Conservation (phyloP, 2,113 vertebrate species). For the Dermatemys mawii region DNA sequence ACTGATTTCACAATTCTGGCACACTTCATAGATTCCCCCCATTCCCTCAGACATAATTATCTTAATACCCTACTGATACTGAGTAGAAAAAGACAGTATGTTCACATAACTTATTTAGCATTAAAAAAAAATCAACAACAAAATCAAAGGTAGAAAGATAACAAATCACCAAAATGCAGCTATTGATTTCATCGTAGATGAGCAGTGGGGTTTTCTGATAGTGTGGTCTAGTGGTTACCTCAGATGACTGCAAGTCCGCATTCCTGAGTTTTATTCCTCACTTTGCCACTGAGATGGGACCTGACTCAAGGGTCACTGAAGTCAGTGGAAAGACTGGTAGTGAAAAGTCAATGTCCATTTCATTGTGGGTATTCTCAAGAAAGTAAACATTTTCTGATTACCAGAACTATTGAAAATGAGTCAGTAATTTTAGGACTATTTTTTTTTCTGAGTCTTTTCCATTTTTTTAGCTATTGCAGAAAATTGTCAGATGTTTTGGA, state of each 20-base stretch:
- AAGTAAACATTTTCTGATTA: too few species aligned
- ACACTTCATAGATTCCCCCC: neutral
- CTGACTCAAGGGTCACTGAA: neutral
- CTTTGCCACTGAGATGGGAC: neutral
- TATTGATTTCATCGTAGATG: neutral
- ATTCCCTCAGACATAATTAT: neutral
- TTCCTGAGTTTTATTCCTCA: neutral
- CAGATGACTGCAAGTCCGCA: accelerated
- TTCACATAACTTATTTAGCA: neutral
- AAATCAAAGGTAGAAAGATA: neutral
- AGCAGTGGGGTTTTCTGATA: neutral
- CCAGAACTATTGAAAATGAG: too few species aligned
- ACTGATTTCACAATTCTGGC: neutral
- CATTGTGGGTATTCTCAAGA: too few species aligned
- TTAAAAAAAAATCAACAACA: neutral
- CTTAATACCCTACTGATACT: neutral
- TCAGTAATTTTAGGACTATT: too few species aligned
- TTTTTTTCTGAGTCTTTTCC: too few species aligned
- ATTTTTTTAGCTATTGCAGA: too few species aligned
- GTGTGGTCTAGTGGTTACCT: accelerated
- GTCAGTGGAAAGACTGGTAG: neutral
- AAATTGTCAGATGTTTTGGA: too few species aligned
- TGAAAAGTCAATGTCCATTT: too few species aligned
- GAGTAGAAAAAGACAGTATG: neutral
- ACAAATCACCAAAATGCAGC: neutral